Evolutionary conservation across 2,888 invertebrate genomes (phyloP).

Genomic region (Pharmacophagus antenor): DNA sequence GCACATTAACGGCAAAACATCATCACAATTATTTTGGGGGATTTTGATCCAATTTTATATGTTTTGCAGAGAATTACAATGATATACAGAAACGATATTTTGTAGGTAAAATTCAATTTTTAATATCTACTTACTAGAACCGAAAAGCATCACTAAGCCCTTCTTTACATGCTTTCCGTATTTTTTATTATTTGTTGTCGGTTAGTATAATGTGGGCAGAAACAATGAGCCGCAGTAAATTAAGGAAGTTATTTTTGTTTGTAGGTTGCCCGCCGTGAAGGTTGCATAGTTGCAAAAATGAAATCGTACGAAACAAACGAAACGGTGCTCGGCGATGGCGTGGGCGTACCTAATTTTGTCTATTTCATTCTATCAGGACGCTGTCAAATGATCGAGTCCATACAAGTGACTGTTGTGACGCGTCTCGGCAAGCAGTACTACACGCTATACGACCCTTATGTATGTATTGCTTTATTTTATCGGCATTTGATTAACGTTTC

Average conservation of each 20-base stretch:
- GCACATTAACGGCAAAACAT: too few species aligned
- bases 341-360: slow-evolving; percentile 68
- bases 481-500: too few species aligned
- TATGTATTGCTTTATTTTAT: too few species aligned
- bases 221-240: background rate
- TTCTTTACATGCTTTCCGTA: background rate
- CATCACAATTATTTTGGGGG: too few species aligned
- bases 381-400: slow-evolving; percentile 82
- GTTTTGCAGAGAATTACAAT: too few species aligned
- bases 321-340: slow-evolving; percentile 77
- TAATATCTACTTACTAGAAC: too few species aligned
- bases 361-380: slow-evolving; percentile 82
- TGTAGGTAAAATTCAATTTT: too few species aligned
- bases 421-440: slow-evolving; percentile 61
- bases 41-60: too few species aligned
- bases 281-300: slow-evolving; percentile 84
- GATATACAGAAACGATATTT: too few species aligned
- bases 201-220: background rate
- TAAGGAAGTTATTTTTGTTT: slow-evolving; percentile 28
- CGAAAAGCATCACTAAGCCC: background rate
- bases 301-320: slow-evolving; percentile 78
- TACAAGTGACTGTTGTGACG: slow-evolving; percentile 63
- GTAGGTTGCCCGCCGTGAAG: slow-evolving; percentile 81
- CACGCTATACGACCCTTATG: slow-evolving; percentile 71
- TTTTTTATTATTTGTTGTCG: background rate